A percentile compares a stretch with the other conserved stretches of the same genome.
Evolutionary conservation across 2,113 vertebrate species (phyloP).

Genomic region (Pluvianellus socialis): DNA sequence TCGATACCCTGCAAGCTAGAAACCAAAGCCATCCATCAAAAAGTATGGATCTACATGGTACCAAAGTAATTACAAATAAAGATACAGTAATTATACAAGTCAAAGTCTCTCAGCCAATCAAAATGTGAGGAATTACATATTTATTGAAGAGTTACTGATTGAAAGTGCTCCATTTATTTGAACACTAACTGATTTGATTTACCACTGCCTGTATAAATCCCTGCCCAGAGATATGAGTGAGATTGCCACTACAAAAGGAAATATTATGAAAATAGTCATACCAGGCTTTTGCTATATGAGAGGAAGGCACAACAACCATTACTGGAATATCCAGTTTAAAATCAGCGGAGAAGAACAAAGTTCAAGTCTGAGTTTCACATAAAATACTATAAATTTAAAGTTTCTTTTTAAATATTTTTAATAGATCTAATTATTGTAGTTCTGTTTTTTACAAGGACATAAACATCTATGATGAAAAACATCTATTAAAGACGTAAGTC

Average conservation of each 20-base stretch:
- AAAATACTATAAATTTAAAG: not conserved
- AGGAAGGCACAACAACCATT: not conserved
- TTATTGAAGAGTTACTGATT: not conserved
- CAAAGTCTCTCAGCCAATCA: not conserved
- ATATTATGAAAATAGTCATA: not conserved
- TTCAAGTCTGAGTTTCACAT: not conserved
- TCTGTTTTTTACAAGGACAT: not conserved
- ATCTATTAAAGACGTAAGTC: not conserved
- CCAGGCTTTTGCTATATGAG: not conserved
- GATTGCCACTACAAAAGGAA: not conserved
- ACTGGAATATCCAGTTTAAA: not conserved
- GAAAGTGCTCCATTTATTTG: not conserved
- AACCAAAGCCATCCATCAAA: not conserved
- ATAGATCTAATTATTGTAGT: not conserved
- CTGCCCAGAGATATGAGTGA: not conserved
- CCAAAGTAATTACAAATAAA: not conserved
- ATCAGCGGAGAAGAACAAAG: not conserved
- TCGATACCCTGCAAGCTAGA: accelerated
- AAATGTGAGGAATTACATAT: not conserved
- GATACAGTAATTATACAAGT: not conserved
- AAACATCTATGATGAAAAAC: not conserved
- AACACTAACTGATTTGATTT: not conserved
- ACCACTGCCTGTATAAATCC: not conserved
- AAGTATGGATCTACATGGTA: not conserved
- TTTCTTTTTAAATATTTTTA: not conserved